phyloP scores from a whole-genome alignment of 37 sponge, comb jelly and placozoan species.

The Petrosia ficiformis region DNA sequence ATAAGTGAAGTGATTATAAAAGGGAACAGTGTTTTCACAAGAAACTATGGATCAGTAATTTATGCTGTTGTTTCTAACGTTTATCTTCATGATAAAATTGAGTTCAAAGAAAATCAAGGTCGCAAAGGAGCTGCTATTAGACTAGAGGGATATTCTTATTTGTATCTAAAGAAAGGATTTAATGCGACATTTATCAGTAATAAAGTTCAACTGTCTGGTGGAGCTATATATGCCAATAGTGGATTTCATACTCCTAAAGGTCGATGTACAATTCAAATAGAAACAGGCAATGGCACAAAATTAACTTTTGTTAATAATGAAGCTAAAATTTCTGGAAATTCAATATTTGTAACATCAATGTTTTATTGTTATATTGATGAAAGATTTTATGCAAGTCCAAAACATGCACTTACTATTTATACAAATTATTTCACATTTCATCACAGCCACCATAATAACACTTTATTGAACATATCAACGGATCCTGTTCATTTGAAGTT shows the following conservation, averaged over 20 bases:
- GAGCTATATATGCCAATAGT: background rate
- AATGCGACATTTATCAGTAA: background rate
- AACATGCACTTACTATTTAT: too few relatives aligned
- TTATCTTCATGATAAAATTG: background rate
- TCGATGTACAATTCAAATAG: background rate
- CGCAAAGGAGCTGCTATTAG: background rate
- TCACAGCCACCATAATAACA: too few relatives aligned
- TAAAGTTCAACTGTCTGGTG: background rate
- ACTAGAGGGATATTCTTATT: background rate
- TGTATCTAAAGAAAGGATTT: too few relatives aligned
- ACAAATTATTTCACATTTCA: too few relatives aligned
- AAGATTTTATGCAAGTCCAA: background rate
- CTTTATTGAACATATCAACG: too few relatives aligned
- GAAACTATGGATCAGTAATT: background rate
- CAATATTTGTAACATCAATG: background rate
- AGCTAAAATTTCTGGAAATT: background rate
- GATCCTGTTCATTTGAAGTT: background rate
- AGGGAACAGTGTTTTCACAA: too few relatives aligned
- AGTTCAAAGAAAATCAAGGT: background rate
- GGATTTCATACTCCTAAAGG: background rate
- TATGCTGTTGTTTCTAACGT: background rate
- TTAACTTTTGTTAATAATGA: background rate
- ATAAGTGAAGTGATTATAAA: too few relatives aligned
- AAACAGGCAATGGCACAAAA: background rate
- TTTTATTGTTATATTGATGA: background rate